phyloP scores from a whole-genome alignment of 1,140 invertebrate species.

The Antheraea pernyi region DNA sequence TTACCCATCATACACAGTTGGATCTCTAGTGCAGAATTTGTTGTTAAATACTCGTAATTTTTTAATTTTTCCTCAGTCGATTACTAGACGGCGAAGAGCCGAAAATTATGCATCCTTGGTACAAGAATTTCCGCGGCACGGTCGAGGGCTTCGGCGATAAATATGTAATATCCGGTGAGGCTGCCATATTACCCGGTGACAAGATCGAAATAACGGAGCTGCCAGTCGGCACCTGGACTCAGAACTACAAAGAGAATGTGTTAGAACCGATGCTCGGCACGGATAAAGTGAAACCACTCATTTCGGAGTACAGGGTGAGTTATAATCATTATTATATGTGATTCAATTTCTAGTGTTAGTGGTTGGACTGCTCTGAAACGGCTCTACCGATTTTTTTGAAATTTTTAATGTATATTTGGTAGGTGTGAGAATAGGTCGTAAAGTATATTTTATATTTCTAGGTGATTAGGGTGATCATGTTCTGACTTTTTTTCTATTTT shows the following conservation, averaged over 20 bases:
- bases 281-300: slow-evolving; percentile 90
- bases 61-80: slow-evolving; percentile 65
- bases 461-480: too few species aligned
- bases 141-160: slow-evolving; percentile 90
- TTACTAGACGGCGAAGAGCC: slow-evolving; percentile 93
- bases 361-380: too few species aligned
- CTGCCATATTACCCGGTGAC: slow-evolving; percentile 87
- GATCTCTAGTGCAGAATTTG: too few species aligned
- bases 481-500: too few species aligned
- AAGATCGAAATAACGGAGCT: slow-evolving; percentile 98
- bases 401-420: too few species aligned
- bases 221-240: slow-evolving; percentile 96
- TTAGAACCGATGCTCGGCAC: slow-evolving; percentile 93
- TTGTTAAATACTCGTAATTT: too few species aligned
- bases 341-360: too few species aligned
- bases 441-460: too few species aligned
- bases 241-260: slow-evolving; percentile 97
- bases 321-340: not conserved
- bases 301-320: slow-evolving; percentile 83
- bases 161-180: slow-evolving; percentile 91
- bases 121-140: slow-evolving; percentile 94
- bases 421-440: too few species aligned
- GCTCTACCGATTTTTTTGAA: too few species aligned
- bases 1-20: too few species aligned
- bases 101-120: slow-evolving; percentile 92